Conservation (phyloP, 1,140 invertebrate genomes). For the Diachasmimorpha longicaudata region DNA sequence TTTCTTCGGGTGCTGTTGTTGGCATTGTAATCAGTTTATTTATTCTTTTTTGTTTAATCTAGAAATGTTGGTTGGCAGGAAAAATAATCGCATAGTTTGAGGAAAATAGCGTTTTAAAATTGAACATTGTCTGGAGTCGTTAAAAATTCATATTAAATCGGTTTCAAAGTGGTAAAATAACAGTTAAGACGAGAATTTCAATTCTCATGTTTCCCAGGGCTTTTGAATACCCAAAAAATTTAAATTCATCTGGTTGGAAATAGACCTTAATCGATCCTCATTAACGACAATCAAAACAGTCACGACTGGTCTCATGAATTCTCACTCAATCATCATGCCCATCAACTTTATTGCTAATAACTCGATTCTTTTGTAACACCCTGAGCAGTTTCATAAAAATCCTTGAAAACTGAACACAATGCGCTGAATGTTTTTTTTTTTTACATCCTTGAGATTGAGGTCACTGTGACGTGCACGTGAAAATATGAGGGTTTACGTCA, state of each 20-base stretch:
- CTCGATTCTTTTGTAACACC: background rate
- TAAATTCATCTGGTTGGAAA: background rate
- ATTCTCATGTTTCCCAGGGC: background rate
- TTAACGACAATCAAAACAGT: background rate
- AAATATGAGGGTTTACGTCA: background rate
- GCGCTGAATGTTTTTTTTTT: background rate
- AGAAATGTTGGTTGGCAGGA: background rate
- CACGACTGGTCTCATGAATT: background rate
- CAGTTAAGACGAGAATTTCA: no score
- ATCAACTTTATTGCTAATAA: background rate
- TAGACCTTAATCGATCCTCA: background rate
- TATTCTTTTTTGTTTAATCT: background rate
- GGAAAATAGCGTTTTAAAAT: no score
- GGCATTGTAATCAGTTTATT: slow-evolving; percentile 11
- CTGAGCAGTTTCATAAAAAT: slow-evolving; percentile 1
- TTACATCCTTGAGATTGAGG: slow-evolving; percentile 23
- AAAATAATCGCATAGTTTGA: background rate
- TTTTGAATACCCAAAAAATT: background rate
- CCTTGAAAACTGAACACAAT: slow-evolving; percentile 17
- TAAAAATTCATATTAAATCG: no score
- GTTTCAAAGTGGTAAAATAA: no score
- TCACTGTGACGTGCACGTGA: slow-evolving; percentile 3
- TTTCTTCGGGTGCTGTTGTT: background rate
- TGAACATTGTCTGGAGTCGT: no score
- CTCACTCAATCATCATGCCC: background rate